Conservation (phyloP, 2,113 vertebrate genomes). For the Anser cygnoides region DNA sequence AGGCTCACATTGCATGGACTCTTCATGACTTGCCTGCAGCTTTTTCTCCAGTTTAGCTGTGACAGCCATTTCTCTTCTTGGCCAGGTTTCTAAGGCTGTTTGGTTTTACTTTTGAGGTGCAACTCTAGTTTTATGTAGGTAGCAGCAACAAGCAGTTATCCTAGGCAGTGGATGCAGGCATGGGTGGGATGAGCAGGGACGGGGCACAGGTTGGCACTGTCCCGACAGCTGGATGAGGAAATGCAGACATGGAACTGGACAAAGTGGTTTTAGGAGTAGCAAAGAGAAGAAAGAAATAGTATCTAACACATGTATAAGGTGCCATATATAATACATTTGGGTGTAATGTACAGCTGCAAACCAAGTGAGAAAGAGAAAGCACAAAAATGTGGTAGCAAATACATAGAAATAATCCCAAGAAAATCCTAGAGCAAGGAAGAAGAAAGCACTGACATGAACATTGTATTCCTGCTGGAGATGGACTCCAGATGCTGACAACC, state of each 20-base stretch:
- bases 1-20: no score
- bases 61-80: not conserved
- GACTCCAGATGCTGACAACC: not conserved
- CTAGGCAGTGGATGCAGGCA: not conserved
- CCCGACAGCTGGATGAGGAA: not conserved
- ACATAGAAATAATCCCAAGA: not conserved
- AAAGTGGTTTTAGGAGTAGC: not conserved
- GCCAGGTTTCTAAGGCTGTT: not conserved
- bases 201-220: not conserved
- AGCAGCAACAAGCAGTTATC: not conserved
- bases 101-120: not conserved
- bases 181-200: not conserved
- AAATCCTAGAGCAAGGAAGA: not conserved
- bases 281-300: not conserved
- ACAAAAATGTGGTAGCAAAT: not conserved
- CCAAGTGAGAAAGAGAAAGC: not conserved
- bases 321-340: not conserved
- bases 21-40: not conserved
- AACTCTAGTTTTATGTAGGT: not conserved
- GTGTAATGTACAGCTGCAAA: not conserved
- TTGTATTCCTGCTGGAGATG: not conserved
- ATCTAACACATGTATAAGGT: not conserved
- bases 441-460: not conserved
- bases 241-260: not conserved
- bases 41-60: not conserved